Evolutionary conservation across 2,797 vertebrate genomes (phyloP).

Genomic region (Crypturellus tataupa): DNA sequence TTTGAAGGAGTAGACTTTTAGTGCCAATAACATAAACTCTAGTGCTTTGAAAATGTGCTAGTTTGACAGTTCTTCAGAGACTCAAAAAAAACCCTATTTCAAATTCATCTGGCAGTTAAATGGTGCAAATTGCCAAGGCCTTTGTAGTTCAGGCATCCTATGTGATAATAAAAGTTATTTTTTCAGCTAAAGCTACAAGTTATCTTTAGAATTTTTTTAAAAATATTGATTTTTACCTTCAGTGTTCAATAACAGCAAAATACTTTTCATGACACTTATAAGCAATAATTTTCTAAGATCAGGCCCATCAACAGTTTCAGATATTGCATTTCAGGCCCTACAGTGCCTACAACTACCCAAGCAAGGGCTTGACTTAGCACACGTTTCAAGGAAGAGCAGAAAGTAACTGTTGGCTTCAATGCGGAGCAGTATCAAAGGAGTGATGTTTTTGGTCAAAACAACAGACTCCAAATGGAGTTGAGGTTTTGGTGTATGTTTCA

Average conservation of each 20-base stretch:
- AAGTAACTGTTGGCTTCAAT: neutral
- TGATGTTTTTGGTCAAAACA: neutral
- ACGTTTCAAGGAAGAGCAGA: neutral
- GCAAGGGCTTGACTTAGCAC: neutral
- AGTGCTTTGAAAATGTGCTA: neutral
- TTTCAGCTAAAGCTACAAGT: neutral
- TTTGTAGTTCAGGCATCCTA: neutral
- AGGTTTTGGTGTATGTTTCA: neutral
- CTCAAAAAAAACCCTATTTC: neutral
- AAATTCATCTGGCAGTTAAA: neutral
- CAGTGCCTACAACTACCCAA: neutral
- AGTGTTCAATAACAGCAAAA: neutral
- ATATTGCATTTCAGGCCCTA: neutral
- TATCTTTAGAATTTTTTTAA: neutral
- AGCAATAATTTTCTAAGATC: neutral
- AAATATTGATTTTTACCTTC: neutral
- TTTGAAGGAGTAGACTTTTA: slow-evolving; percentile 8
- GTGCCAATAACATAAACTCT: neutral
- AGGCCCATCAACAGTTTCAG: neutral
- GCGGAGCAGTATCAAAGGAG: neutral
- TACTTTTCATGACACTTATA: neutral
- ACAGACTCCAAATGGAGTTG: rapidly evolving
- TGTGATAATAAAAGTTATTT: neutral
- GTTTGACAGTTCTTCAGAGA: slow-evolving; percentile 6
- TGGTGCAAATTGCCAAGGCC: neutral